A percentile compares a stretch with the other conserved stretches of the same genome.
These are phyloP conservation scores for Sipha flava DNA, from an alignment of 1,140 invertebrate species.

Conservation along the genomic window DNA sequence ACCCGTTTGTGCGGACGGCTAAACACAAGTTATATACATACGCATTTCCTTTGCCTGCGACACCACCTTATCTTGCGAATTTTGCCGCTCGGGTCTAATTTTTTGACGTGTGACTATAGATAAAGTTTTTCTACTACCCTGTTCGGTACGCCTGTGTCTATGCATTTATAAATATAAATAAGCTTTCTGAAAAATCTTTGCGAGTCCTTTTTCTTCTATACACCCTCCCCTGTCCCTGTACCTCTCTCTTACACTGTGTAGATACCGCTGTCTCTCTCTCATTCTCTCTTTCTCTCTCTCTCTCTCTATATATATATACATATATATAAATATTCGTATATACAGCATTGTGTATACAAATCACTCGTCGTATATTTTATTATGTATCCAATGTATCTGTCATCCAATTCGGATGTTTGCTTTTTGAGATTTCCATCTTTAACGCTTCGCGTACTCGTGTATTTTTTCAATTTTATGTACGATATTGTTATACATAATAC, in stretches of 20 bases:
- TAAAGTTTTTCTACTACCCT: not conserved
- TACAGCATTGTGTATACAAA: not conserved
- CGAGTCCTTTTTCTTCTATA: not conserved
- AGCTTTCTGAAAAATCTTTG: not conserved
- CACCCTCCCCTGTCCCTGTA: too few relatives aligned
- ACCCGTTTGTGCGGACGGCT: not conserved
- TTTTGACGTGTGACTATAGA: not conserved
- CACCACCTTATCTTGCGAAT: not conserved
- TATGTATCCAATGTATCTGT: not conserved
- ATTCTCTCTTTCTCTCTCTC: too few relatives aligned
- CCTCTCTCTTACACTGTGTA: too few relatives aligned
- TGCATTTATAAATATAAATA: not conserved
- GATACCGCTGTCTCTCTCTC: too few relatives aligned
- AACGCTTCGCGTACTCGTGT: too few relatives aligned
- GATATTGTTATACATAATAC: not conserved
- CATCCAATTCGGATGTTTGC: not conserved
- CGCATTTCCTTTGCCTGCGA: too few relatives aligned
- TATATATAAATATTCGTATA: too few relatives aligned
- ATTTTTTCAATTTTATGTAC: not conserved
- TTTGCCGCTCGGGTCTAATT: not conserved
- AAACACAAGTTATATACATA: too few relatives aligned
- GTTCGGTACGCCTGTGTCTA: too few relatives aligned
- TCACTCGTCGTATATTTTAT: not conserved
- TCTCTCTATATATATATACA: not conserved
- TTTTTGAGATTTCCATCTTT: not conserved